phyloP scores from a whole-genome alignment of 2,113 vertebrate species.

The Oryzias woworae region DNA sequence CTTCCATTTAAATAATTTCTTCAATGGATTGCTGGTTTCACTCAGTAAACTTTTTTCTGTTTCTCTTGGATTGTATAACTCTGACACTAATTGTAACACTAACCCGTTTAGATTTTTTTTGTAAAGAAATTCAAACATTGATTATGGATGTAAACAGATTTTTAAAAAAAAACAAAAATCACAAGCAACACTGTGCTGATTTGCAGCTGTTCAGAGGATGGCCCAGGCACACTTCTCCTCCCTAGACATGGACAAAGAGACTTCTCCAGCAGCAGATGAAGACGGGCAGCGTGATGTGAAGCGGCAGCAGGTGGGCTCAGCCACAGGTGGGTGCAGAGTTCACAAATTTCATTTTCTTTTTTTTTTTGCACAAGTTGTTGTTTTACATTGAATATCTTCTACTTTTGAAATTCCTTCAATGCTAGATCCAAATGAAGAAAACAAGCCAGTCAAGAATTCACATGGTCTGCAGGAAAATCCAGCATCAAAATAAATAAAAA shows the following conservation, averaged over 20 bases:
- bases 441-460: slow-evolving; percentile 16
- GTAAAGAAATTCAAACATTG: neutral
- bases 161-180: neutral
- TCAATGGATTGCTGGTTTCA: too few relatives aligned
- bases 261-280: slow-evolving; percentile 62
- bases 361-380: neutral
- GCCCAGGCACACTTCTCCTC: slow-evolving; percentile 87
- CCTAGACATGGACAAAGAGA: slow-evolving; percentile 69
- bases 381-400: neutral
- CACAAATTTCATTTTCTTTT: neutral
- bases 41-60: too few relatives aligned
- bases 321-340: slow-evolving; percentile 25
- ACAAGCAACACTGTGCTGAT: neutral
- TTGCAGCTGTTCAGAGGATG: slow-evolving; percentile 87
- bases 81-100: too few relatives aligned
- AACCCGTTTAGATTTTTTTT: too few relatives aligned
- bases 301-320: slow-evolving; percentile 26
- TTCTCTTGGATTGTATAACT: too few relatives aligned
- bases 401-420: slow-evolving; percentile 5
- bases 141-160: neutral
- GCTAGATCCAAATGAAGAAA: slow-evolving; percentile 35
- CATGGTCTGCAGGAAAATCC: slow-evolving; percentile 12
- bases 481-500: slow-evolving; percentile 7
- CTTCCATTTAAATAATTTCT: neutral
- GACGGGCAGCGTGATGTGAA: slow-evolving; percentile 55